A percentile compares a stretch with the other conserved stretches of the same genome.
phyloP scores from a whole-genome alignment of 2,888 invertebrate species.

The Eupithecia centaureata region DNA sequence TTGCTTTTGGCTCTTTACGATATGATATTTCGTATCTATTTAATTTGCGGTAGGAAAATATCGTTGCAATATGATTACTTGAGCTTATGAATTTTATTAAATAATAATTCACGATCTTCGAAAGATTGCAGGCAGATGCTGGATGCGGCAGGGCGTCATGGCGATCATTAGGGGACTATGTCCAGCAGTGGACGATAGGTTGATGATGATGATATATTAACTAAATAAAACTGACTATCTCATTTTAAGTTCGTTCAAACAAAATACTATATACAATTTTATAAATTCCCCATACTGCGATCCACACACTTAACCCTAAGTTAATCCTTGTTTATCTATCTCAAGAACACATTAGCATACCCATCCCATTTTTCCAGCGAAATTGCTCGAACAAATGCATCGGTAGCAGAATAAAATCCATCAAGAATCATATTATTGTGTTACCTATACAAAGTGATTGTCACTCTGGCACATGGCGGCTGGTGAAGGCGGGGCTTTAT shows the following conservation, averaged over 20 bases:
- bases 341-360: constrained; percentile 43
- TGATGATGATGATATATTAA: too few species aligned
- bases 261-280: background rate
- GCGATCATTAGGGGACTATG: too few species aligned
- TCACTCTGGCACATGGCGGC: constrained; percentile 80
- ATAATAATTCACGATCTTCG: too few species aligned
- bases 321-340: constrained; percentile 12
- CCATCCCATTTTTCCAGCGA: constrained; percentile 51
- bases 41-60: too few species aligned
- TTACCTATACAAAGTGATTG: constrained; percentile 85
- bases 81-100: background rate
- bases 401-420: constrained; percentile 81
- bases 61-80: too few species aligned
- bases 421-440: constrained; percentile 83
- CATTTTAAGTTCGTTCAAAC: background rate
- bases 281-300: background rate
- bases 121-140: too few species aligned
- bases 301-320: constrained; percentile 6
- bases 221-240: too few species aligned
- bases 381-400: constrained; percentile 78
- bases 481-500: constrained; percentile 66
- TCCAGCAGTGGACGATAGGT: too few species aligned
- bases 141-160: too few species aligned
- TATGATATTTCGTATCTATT: background rate
- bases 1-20: background rate